Conservation (phyloP, 2,888 invertebrate genomes). For the Synanthedon tipuliformis region DNA sequence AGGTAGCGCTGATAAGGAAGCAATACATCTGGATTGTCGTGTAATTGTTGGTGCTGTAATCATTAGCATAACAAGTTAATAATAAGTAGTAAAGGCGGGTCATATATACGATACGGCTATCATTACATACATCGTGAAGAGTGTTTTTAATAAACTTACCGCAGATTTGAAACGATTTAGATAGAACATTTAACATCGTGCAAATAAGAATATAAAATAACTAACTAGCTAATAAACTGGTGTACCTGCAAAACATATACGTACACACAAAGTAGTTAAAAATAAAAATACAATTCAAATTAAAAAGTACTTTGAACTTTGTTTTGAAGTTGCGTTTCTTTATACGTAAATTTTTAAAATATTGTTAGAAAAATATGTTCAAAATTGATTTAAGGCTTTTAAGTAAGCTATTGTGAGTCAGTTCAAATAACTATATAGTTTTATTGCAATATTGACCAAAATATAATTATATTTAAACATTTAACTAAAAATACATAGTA, state of each 20-base stretch:
- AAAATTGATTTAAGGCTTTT: too few relatives aligned
- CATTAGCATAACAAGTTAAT: neutral
- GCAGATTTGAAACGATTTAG: slow-evolving; percentile 29
- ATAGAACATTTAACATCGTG: slow-evolving; percentile 33
- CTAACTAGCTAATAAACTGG: too few relatives aligned
- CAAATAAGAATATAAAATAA: neutral
- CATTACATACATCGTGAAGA: neutral
- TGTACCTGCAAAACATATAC: too few relatives aligned
- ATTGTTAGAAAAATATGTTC: too few relatives aligned
- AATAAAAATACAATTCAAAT: neutral
- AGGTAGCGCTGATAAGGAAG: slow-evolving; percentile 77
- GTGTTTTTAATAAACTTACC: slow-evolving; percentile 23
- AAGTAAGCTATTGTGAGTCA: too few relatives aligned
- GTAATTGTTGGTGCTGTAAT: slow-evolving; percentile 28
- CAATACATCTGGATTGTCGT: slow-evolving; percentile 68
- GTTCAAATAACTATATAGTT: too few relatives aligned
- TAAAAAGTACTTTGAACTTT: slow-evolving; percentile 32
- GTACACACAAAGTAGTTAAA: too few relatives aligned
- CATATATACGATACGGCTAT: neutral
- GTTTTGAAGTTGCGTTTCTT: neutral
- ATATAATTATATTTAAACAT: too few relatives aligned
- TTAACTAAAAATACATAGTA: too few relatives aligned
- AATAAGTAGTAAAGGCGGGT: neutral
- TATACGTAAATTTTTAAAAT: too few relatives aligned
- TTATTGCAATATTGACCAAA: too few relatives aligned